phyloP scores from a whole-genome alignment of 2,113 vertebrate species.

The Tragelaphus scriptus region DNA sequence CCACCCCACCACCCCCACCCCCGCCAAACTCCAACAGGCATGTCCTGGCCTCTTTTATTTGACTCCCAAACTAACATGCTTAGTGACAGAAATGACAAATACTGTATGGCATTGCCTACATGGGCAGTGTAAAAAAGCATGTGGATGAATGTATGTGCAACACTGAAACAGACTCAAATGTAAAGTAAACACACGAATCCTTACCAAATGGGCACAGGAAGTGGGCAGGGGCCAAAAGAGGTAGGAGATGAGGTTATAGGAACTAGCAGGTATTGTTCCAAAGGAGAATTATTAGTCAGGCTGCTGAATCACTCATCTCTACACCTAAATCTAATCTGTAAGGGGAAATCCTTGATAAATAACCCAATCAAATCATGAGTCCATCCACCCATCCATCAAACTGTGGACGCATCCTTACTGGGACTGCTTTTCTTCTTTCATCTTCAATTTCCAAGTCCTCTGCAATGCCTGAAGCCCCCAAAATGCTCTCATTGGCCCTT shows the following conservation, averaged over 20 bases:
- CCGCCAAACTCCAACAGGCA: neutral
- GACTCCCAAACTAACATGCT: neutral
- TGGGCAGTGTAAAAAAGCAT: neutral
- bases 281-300: neutral
- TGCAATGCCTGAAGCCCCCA: neutral
- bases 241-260: neutral
- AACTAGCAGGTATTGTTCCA: neutral
- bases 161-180: neutral
- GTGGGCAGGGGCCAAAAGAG: neutral
- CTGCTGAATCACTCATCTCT: neutral
- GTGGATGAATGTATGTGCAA: neutral
- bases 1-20: neutral
- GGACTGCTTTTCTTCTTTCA: neutral
- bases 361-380: neutral
- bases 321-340: neutral
- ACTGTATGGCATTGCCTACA: neutral
- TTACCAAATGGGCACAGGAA: neutral
- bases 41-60: neutral
- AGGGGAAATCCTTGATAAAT: neutral
- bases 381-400: neutral
- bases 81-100: neutral
- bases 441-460: neutral
- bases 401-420: rapidly evolving
- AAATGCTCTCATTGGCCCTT: neutral
- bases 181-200: neutral